Evolutionary conservation across 2,888 invertebrate species (phyloP).

Genomic region (Pterostichus niger): DNA sequence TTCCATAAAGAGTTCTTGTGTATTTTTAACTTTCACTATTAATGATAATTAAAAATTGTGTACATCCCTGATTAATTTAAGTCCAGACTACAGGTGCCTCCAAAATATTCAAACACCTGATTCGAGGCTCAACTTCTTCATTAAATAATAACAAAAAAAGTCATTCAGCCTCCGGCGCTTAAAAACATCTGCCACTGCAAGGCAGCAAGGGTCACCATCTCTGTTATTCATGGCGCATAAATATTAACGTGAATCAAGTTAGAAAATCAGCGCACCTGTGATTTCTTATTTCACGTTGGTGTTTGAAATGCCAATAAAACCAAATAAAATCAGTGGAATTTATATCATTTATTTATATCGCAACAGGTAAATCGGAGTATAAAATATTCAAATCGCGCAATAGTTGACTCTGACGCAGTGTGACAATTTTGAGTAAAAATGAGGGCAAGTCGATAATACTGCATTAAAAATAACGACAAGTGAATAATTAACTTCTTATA

Average conservation of each 20-base stretch:
- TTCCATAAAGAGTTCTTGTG: neutral
- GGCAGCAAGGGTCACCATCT: slow-evolving; percentile 10
- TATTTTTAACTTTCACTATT: neutral
- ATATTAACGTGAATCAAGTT: slow-evolving; percentile 30
- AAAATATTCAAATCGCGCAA: slow-evolving; percentile 32
- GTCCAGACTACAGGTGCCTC: slow-evolving; percentile 9
- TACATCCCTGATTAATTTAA: neutral
- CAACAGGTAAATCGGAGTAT: slow-evolving; percentile 44
- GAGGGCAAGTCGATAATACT: slow-evolving; percentile 55
- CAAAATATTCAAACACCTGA: slow-evolving; percentile 19
- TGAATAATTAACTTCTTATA: slow-evolving; percentile 54
- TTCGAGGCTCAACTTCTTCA: neutral
- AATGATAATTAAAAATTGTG: slow-evolving; percentile 27
- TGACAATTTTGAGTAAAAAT: slow-evolving; percentile 44
- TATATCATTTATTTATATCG: slow-evolving; percentile 35
- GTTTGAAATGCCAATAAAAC: neutral
- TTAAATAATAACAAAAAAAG: slow-evolving; percentile 18
- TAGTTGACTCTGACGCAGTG: neutral
- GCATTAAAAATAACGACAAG: slow-evolving; percentile 50
- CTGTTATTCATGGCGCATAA: slow-evolving; percentile 39
- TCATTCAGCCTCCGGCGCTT: neutral
- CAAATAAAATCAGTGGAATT: slow-evolving; percentile 3
- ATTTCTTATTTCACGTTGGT: slow-evolving; percentile 4
- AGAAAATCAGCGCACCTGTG: slow-evolving; percentile 45
- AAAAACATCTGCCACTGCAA: slow-evolving; percentile 17